phyloP scores from a whole-genome alignment of 2,888 invertebrate species.

The Ochropacha duplaris region DNA sequence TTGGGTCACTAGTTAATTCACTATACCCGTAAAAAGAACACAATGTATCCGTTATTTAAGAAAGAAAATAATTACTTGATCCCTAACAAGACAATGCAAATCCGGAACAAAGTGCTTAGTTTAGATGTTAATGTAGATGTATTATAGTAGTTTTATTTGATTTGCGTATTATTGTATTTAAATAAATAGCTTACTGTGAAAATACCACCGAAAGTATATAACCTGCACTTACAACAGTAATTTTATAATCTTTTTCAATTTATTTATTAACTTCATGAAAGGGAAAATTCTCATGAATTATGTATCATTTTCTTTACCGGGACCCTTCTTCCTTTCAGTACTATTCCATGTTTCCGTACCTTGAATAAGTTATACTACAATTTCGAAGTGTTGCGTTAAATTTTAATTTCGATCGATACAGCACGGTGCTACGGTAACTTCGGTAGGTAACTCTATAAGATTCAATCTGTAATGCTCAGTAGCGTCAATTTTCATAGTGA shows the following conservation, averaged over 20 bases:
- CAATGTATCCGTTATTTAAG: slow-evolving; percentile 34
- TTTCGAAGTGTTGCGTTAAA: slow-evolving; percentile 58
- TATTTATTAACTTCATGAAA: slow-evolving; percentile 24
- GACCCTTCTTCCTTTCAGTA: slow-evolving; percentile 66
- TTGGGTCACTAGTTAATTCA: slow-evolving; percentile 49
- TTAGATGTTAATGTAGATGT: neutral
- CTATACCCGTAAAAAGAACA: slow-evolving; percentile 33
- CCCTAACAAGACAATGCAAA: slow-evolving; percentile 25
- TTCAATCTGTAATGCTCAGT: neutral
- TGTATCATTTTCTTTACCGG: slow-evolving; percentile 40
- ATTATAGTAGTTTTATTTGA: neutral
- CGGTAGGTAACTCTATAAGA: neutral
- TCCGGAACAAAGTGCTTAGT: neutral
- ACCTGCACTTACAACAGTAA: neutral
- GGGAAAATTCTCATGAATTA: slow-evolving; percentile 50
- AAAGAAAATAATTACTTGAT: slow-evolving; percentile 36
- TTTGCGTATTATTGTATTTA: neutral
- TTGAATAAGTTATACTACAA: slow-evolving; percentile 70
- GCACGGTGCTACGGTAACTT: slow-evolving; percentile 13
- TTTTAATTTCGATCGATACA: slow-evolving; percentile 61
- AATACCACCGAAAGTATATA: neutral
- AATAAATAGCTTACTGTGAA: neutral
- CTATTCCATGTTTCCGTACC: slow-evolving; percentile 68
- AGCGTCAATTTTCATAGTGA: too few relatives aligned
- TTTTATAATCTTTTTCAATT: neutral